Evolutionary conservation across 2,113 vertebrate species (phyloP), one percentile per base, ranked within the genome.

Genomic region (Chaetorhynchus papuensis): DNA sequence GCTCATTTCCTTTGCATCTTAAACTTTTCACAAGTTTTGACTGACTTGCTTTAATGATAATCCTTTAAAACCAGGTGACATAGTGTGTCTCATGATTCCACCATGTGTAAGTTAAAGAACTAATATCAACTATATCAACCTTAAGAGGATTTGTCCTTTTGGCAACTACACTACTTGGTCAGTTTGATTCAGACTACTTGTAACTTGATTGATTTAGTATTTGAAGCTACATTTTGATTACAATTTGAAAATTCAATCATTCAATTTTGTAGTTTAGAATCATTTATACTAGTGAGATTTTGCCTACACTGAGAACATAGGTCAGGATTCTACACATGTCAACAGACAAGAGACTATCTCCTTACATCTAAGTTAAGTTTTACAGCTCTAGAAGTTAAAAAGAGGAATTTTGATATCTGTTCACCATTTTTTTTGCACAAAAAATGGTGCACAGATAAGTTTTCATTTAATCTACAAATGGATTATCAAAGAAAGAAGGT

Each of bases 81-180:
- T 37, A 44, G 3, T 35, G 8, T 57, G 14, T 52, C 26, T 54
- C 1, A 3, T 64, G 21, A 31, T 88, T 88, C 39, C 57, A 71
- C 23, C 6, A 63, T 24, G 16, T 5, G 28, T 3, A 10, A 45
- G 3, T 70, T 66, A 37, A 84, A 87, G 19, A 61, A 21, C 12
- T 35, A 52, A 33, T 27, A 31, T 23, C 1, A 0, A 13, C 13
- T 54, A 1, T 37, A n/a, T 28, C 7, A 41, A 5, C 22, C 7
- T 65, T 20, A 53, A 35, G 11, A 49, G 4, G 4, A 6, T 50
- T 86, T 79, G 6, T 60, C 15, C 10, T 59, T 28, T 74, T 88
- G 27, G 10, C 10, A 60, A 10, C 11, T 28, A 50, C 31, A 39
- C 7, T 65, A 26, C 10, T 66, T 49, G 13, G 4, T 77, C 26